phyloP scores from a whole-genome alignment of 2,113 vertebrate species.

The Elephantulus edwardii region DNA sequence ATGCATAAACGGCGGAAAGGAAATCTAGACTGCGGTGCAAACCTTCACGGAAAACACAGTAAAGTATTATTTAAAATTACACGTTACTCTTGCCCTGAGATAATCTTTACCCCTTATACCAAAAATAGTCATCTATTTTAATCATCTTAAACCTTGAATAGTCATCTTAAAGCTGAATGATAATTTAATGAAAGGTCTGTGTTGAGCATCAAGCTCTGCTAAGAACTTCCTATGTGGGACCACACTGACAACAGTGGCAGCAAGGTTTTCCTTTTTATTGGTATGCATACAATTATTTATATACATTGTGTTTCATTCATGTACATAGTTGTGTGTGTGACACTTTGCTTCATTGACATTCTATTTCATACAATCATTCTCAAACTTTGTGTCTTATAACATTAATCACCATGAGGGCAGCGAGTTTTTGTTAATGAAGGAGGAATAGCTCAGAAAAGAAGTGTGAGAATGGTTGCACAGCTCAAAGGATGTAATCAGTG shows the following conservation, averaged over 20 bases:
- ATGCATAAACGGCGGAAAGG: background rate
- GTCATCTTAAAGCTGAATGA: background rate
- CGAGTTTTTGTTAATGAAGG: background rate
- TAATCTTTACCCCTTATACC: background rate
- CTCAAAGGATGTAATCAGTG: background rate
- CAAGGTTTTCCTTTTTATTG: too few relatives aligned
- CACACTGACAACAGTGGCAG: background rate
- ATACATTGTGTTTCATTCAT: too few relatives aligned
- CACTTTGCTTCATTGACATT: too few relatives aligned
- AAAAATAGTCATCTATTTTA: background rate
- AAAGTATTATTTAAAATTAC: background rate
- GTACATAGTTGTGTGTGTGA: too few relatives aligned
- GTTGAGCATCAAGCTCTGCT: background rate
- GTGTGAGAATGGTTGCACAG: background rate
- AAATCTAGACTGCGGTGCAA: background rate
- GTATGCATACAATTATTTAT: too few relatives aligned
- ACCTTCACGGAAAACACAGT: background rate
- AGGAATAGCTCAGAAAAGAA: background rate
- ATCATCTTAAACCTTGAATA: background rate
- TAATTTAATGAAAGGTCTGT: too few relatives aligned
- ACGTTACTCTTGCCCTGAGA: background rate
- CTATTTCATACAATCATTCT: too few relatives aligned
- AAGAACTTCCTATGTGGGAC: background rate
- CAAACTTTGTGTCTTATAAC: too few relatives aligned
- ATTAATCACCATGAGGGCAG: background rate